Evolutionary conservation across 2,113 vertebrate genomes (phyloP).

Genomic region (Austrofundulus limnaeus): DNA sequence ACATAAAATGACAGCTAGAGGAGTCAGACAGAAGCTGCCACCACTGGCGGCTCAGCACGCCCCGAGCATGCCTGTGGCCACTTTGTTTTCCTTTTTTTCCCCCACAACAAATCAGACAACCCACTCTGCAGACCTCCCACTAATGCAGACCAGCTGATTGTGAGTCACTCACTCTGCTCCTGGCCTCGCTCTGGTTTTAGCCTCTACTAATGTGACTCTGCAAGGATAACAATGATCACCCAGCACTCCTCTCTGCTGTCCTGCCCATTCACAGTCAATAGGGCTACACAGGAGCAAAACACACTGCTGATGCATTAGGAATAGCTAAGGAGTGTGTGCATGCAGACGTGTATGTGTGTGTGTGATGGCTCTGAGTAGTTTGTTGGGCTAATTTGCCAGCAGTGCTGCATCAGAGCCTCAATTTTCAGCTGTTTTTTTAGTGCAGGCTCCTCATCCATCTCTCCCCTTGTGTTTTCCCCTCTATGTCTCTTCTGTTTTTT

Average conservation of each 20-base stretch:
- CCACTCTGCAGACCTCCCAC: constrained; percentile 49
- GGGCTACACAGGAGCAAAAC: constrained; percentile 40
- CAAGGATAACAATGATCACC: constrained; percentile 53
- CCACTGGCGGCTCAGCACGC: constrained; percentile 13
- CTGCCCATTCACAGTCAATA: constrained; percentile 47
- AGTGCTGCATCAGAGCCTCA: constrained; percentile 45
- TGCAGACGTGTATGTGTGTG: not conserved
- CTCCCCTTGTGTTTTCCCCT: not conserved
- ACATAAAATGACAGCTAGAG: constrained; percentile 36
- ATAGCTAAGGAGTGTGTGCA: constrained; percentile 36
- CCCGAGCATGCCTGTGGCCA: constrained; percentile 39
- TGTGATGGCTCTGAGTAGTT: constrained; percentile 25
- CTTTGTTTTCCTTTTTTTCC: constrained; percentile 14
- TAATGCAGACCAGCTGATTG: constrained; percentile 58
- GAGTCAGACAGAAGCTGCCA: constrained; percentile 18
- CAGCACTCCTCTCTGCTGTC: constrained; percentile 42
- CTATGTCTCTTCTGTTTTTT: not conserved
- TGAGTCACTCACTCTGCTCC: constrained; percentile 60
- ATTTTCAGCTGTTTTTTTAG: constrained; percentile 35
- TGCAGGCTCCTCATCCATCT: constrained; percentile 26
- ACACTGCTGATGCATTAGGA: constrained; percentile 49
- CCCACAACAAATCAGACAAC: constrained; percentile 46
- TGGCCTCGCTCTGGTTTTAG: constrained; percentile 45
- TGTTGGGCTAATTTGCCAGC: constrained; percentile 50
- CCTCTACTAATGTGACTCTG: constrained; percentile 48